Evolutionary conservation across 2,797 vertebrate species (phyloP), one percentile per base, ranked within the genome.

Genomic region (Protonibea diacanthus): DNA sequence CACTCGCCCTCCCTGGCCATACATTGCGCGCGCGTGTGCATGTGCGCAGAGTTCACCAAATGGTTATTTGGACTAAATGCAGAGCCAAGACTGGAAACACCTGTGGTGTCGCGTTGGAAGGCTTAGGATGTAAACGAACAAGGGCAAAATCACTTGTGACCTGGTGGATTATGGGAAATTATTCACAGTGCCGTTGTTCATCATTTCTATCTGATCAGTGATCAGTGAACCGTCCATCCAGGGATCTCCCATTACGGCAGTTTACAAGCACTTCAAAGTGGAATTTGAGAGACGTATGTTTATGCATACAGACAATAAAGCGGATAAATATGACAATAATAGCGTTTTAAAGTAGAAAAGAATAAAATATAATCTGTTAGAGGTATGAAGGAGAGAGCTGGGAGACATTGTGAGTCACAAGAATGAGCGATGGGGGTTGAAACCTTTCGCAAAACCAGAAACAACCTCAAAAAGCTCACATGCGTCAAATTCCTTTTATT

Each of bases 401-500:
- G 14, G 61, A 27, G 3, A 57, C 4, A 11, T 5, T 15, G 29
- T 8, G 52, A 51, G 56, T 60, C 15, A n/a, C 49, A 38, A n/a
- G 38, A 49, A 15, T 12, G 29, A 48, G 3, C 17, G 18, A 42
- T 45, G 38, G 66, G 79, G 71, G 68, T 21, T 82, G 75, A 69
- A 69, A 70, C 38, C 47, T 62, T 84, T 79, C 66, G 49, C 69
- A 61, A 81, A 88, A 82, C 74, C 58, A 66, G 71, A 74, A 87
- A 83, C 74, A 82, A 48, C 71, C 76, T 63, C 21, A 20, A 53
- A 78, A 84, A 86, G 84, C 90, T 91, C 91, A 87, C 77, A 74
- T 86, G 89, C 88, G 90, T 89, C 85, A 92, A 93, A 94, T 93
- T 92, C 91, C 88, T 85, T 78, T 88, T 87, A 87, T 91, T 71